Base-by-base conservation (phyloP, 2,888 invertebrate genomes). In the Temnothorax unifasciatus region DNA sequence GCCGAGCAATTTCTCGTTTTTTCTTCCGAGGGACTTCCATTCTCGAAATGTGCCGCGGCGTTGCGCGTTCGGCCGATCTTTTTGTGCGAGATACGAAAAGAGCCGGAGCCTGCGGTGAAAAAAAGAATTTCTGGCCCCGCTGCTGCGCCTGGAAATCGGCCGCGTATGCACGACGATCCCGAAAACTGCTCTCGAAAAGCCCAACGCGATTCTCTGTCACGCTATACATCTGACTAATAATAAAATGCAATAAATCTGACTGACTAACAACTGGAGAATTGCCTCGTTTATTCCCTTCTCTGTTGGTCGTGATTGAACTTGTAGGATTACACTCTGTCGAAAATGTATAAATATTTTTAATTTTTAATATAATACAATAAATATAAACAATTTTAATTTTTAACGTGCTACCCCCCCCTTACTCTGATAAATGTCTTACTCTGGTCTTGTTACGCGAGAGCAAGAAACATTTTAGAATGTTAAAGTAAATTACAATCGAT, bases 1-100 rank as follows among this genome's bases (percentile, higher is more conserved):
- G 57, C 13, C 47, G n/a, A 64, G 75, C 63, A 75, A 85, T 86
- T 86, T 83, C 86, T 84, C 79, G 64, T 68, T 64, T 84, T 83
- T 83, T 75, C 82, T 59, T 73, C 74, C 73, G 18, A 59, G 29
- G 63, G 44, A 59, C 83, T 79, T 69, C 82, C 59, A 57, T 82
- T 82, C 75, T 82, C 83, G 73, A 82, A 82, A 85, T 76, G 69
- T 63, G 73, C 66, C 41, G 41, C 61, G 44, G 50, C 63, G 63
- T 41, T 64, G 57, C 59, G 81, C 76, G 76, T 54, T 74, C 61
- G 54, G 38, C 29, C 74, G 41, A 54, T 52, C 75, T 73, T 74
- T 74, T 73, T 82, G 82, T 73, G 54, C 63, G 54, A 82, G 82
- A 74, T 13, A 66, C 41, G 18, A 41, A 54, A 41, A 52, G 44